A percentile compares a stretch with the other conserved stretches of the same genome.
Evolutionary conservation across 2,888 invertebrate species (phyloP).

Genomic region (Scelioninae gen. 1): DNA sequence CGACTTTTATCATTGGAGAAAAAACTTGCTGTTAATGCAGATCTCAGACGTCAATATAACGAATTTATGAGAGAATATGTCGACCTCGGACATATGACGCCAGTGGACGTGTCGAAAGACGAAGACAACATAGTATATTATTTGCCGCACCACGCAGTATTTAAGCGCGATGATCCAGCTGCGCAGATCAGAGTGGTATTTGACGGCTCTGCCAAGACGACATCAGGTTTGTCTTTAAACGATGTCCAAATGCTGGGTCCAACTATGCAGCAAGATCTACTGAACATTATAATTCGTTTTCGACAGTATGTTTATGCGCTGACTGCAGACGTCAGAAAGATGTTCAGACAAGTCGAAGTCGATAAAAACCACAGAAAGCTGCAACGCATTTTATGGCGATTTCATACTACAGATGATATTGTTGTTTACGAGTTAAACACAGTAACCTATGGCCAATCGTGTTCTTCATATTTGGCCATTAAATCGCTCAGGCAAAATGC

Average conservation of each 20-base stretch:
- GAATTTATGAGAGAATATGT: conserved; percentile 41
- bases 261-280: conserved; percentile 70
- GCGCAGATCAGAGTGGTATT: conserved; percentile 77
- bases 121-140: conserved; percentile 62
- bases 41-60: conserved; percentile 4
- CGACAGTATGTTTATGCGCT: conserved; percentile 69
- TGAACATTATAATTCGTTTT: conserved; percentile 72
- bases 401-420: conserved; percentile 19
- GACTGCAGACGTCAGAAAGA: conserved; percentile 77
- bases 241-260: conserved; percentile 73
- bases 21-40: background rate
- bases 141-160: conserved; percentile 76
- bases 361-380: conserved; percentile 63
- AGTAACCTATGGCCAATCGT: conserved; percentile 73
- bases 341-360: conserved; percentile 72
- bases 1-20: conserved; percentile 21
- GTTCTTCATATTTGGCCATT: conserved; percentile 71
- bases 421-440: conserved; percentile 62
- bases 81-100: background rate
- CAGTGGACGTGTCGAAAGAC: background rate
- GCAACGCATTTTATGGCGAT: conserved; percentile 75
- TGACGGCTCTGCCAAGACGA: conserved; percentile 74
- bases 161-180: conserved; percentile 70
- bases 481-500: conserved; percentile 8
- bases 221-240: conserved; percentile 73